Conservation (phyloP, 2,888 invertebrate genomes). For the Drepana falcataria region DNA sequence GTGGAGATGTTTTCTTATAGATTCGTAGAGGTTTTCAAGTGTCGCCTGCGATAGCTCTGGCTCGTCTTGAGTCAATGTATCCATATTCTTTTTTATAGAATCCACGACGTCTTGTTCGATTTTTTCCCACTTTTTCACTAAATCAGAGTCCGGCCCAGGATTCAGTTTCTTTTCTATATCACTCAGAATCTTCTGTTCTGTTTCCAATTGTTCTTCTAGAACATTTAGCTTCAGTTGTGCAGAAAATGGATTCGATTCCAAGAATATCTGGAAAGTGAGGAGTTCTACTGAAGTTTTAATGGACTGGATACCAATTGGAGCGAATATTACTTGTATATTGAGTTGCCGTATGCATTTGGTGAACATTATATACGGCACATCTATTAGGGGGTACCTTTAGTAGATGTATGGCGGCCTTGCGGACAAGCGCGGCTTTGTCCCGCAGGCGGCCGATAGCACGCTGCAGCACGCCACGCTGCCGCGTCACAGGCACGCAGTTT, state of each 20-base stretch:
- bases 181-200: constrained; percentile 81
- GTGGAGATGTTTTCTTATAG: constrained; percentile 60
- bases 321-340: no score
- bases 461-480: constrained; percentile 83
- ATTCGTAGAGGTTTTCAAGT: constrained; percentile 60
- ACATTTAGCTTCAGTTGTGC: constrained; percentile 81
- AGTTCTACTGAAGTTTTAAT: not conserved
- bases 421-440: constrained; percentile 90
- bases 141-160: constrained; percentile 62
- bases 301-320: no score
- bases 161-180: constrained; percentile 76
- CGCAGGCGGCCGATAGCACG: constrained; percentile 84
- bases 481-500: constrained; percentile 86
- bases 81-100: constrained; percentile 70
- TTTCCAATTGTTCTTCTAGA: constrained; percentile 78
- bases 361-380: no score
- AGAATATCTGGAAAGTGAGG: constrained; percentile 75
- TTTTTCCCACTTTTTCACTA: constrained; percentile 71
- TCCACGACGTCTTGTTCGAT: constrained; percentile 71
- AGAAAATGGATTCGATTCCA: constrained; percentile 93
- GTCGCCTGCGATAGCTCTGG: constrained; percentile 65
- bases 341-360: no score
- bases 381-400: constrained; percentile 69
- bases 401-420: constrained; percentile 90
- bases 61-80: constrained; percentile 66